Evolutionary conservation across 2,113 vertebrate genomes (phyloP).

Genomic region (Fregata magnificens): DNA sequence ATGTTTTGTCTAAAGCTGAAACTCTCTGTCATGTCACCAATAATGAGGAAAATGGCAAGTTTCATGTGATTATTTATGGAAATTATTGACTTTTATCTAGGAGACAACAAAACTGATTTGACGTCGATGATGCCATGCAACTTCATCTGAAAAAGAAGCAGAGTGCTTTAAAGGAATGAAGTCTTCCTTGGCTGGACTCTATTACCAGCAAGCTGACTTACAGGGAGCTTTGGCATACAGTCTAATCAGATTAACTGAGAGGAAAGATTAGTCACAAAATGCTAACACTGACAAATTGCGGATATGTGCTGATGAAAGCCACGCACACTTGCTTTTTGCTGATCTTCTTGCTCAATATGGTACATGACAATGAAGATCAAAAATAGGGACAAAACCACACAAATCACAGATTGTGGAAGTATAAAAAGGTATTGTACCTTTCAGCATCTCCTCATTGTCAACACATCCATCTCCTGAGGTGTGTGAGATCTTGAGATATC

Average conservation of each 20-base stretch:
- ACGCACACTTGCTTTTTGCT: background rate
- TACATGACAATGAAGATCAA: background rate
- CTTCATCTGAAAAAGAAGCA: background rate
- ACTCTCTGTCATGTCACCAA: background rate
- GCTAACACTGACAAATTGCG: background rate
- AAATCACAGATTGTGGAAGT: background rate
- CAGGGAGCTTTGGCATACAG: background rate
- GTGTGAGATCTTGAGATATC: background rate
- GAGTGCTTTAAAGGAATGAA: background rate
- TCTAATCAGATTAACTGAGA: slow-evolving; percentile 24
- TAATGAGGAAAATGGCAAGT: background rate
- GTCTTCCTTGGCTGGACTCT: background rate
- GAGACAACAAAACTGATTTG: background rate
- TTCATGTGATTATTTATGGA: background rate
- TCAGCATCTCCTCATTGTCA: slow-evolving; percentile 16
- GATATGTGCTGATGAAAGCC: background rate
- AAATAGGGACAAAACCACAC: background rate
- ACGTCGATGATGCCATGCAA: background rate
- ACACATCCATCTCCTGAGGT: background rate
- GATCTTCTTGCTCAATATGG: background rate
- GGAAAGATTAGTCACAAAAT: slow-evolving; percentile 3
- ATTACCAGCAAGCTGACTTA: background rate
- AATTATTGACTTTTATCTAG: background rate
- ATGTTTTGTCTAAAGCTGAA: background rate
- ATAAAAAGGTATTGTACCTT: slow-evolving; percentile 5